Percentiles rank a stretch among this genome's conserved stretches.
phyloP scores from a whole-genome alignment of 2,113 vertebrate species.

The Thomomys bottae region DNA sequence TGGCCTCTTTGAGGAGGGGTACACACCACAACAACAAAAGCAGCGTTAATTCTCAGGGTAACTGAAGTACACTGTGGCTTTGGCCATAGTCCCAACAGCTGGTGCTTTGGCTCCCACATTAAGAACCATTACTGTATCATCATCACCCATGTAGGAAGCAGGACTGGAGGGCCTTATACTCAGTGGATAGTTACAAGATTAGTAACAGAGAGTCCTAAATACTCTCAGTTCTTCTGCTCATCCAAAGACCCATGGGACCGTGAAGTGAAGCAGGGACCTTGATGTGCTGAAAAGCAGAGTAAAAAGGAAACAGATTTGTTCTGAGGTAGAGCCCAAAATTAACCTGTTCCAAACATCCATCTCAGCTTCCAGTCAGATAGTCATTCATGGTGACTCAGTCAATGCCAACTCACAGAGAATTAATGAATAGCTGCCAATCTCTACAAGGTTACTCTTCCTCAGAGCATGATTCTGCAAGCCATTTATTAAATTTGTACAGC shows the following conservation, averaged over 20 bases:
- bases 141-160: not conserved
- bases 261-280: not conserved
- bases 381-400: constrained; percentile 24
- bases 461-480: not conserved
- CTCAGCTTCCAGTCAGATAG: constrained; percentile 18
- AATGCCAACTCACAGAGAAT: not conserved
- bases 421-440: not conserved
- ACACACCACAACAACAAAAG: not conserved
- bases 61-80: not conserved
- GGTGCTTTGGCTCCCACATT: not conserved
- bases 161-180: constrained; percentile 22
- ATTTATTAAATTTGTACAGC: not conserved
- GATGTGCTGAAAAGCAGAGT: not conserved
- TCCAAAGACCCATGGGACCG: not conserved
- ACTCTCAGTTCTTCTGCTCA: not conserved
- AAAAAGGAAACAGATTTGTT: constrained; percentile 45
- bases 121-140: not conserved
- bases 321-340: constrained; percentile 23
- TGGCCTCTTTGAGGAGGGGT: constrained; percentile 34
- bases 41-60: constrained; percentile 6
- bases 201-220: not conserved
- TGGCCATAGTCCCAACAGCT: constrained; percentile 56
- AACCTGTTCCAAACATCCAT: constrained; percentile 31
- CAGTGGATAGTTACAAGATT: constrained; percentile 6
- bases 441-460: not conserved